A percentile compares a stretch with the other conserved stretches of the same genome.
These are phyloP conservation scores for Carterocephalus palaemon DNA, from an alignment of 2,888 invertebrate species.

Conservation along the genomic window DNA sequence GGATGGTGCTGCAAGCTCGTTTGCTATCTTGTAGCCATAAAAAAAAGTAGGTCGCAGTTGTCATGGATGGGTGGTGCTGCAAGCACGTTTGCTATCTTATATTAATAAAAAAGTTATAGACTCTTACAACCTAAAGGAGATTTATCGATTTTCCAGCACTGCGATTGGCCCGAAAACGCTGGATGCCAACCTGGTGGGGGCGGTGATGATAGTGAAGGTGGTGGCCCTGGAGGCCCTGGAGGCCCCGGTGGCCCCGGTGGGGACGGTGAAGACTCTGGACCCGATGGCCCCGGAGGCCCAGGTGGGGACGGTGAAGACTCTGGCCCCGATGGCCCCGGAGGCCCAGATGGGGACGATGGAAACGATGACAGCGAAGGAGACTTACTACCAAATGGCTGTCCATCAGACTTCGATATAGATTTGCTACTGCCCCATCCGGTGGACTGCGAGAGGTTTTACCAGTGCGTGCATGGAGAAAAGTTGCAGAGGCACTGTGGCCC, in stretches of 20 bases:
- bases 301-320: slow-evolving; percentile 9
- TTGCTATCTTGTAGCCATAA: no score
- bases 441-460: slow-evolving; percentile 42
- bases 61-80: no score
- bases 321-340: slow-evolving; percentile 10
- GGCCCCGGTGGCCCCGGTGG: slow-evolving; percentile 14
- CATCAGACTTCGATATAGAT: slow-evolving; percentile 35
- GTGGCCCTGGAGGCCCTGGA: slow-evolving; percentile 22
- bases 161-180: slow-evolving; percentile 40
- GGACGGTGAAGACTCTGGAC: slow-evolving; percentile 1
- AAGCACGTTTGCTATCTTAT: no score
- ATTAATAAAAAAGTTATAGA: no score
- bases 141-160: slow-evolving; percentile 32
- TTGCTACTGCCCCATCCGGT: slow-evolving; percentile 39
- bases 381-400: slow-evolving; percentile 38
- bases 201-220: slow-evolving; percentile 19
- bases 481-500: slow-evolving; percentile 31
- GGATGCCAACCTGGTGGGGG: slow-evolving; percentile 30
- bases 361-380: slow-evolving; percentile 7
- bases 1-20: no score
- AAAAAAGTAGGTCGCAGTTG: no score
- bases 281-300: slow-evolving; percentile 9
- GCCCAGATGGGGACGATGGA: slow-evolving; percentile 8
- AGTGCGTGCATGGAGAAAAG: slow-evolving; percentile 38
- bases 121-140: no score